Percentiles rank a stretch among this genome's conserved stretches.
Evolutionary conservation across 2,797 vertebrate genomes (phyloP).

Genomic region (Discoglossus pictus): DNA sequence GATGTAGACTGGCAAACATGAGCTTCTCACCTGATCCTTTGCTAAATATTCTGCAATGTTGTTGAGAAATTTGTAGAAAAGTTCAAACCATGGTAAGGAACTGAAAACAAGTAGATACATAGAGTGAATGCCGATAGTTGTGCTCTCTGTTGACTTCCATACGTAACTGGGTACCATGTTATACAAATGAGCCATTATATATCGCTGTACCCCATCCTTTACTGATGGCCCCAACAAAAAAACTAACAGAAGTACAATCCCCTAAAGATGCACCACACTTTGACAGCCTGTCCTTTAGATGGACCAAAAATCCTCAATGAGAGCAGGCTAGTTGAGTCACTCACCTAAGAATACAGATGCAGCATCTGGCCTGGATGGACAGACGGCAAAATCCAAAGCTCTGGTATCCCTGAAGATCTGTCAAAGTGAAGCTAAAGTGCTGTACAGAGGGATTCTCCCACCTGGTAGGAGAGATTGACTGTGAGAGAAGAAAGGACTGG

Average conservation of each 20-base stretch:
- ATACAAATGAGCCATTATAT: too few relatives aligned
- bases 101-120: constrained; percentile 59
- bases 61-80: constrained; percentile 91
- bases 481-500: background rate
- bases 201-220: too few relatives aligned
- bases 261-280: too few relatives aligned
- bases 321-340: background rate
- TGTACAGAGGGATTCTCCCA: constrained; percentile 73
- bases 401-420: constrained; percentile 83
- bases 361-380: constrained; percentile 73
- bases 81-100: constrained; percentile 89
- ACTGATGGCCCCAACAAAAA: too few relatives aligned
- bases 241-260: too few relatives aligned
- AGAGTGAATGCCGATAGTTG: too few relatives aligned
- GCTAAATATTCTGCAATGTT: constrained; percentile 79
- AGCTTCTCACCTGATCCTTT: constrained; percentile 81
- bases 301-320: too few relatives aligned
- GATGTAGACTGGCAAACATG: too few relatives aligned
- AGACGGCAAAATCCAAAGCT: constrained; percentile 88
- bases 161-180: too few relatives aligned
- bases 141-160: too few relatives aligned
- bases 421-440: constrained; percentile 87
- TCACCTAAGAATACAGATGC: constrained; percentile 88
- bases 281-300: too few relatives aligned
- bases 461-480: background rate